Evolutionary conservation across 2,888 invertebrate species (phyloP), one percentile per base, ranked within the genome.

Genomic region (Morpho achilles): DNA sequence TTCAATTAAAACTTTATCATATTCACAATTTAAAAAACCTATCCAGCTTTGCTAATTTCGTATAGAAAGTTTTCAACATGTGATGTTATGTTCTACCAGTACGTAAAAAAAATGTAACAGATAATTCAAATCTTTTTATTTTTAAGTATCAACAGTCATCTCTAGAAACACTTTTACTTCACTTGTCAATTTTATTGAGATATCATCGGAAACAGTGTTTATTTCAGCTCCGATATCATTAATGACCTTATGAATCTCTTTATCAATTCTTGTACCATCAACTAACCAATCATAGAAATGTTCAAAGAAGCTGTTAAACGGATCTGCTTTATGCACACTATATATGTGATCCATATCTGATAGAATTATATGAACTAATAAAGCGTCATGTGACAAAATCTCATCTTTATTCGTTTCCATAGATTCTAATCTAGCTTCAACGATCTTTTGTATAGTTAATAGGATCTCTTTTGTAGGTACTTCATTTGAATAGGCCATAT

Each of bases 331-430:
- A 0, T 67, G 63, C 9, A 68, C 74, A 45, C 72, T 71, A 42
- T 78, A 86, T 47, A 81, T 69, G 50, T 80, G 75, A 62, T 87
- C 87, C 70, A 87, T 67, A 61, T 87, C 86, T 5, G 86, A 85
- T 7, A 87, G 61, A 59, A 87, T 84, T 0, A 69, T 69, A 48
- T 82, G 71, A 0, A 83, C 64, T 45, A 87, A 59, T 40, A 76
- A 67, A 2, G 77, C 69, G 8, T 87, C 84, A 42, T 71, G 71
- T 0, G 74, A 75, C 10, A 69, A 66, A 4, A 59, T 53, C 2
- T 59, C 48, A 8, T 70, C 66, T 23, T 50, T 62, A 23, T 72
- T 65, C 0, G 50, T 60, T 39, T 65, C 49, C 7, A 75, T 45
- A 7, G 66, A 58, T 16, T 69, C 64, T 1, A 80, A n/a, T 65